A percentile compares a stretch with the other conserved stretches of the same genome.
Evolutionary conservation across 1,140 invertebrate species (phyloP).

Genomic region (Pogonus chalceus): DNA sequence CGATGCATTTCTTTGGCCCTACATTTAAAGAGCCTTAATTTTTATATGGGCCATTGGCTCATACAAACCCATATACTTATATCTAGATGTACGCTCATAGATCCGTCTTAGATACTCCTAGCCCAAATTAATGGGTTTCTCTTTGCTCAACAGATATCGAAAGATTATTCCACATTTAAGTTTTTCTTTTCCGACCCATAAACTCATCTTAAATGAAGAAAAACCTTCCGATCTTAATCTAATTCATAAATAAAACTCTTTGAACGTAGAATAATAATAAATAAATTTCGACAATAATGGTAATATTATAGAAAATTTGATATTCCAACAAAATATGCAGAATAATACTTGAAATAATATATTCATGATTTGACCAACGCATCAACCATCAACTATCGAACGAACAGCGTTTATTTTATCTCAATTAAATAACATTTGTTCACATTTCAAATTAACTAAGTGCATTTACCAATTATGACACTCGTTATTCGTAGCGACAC

Average conservation of each 20-base stretch:
- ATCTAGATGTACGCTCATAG: too few relatives aligned
- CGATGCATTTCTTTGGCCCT: too few relatives aligned
- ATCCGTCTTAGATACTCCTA: too few relatives aligned
- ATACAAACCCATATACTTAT: too few relatives aligned
- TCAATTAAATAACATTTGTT: neutral
- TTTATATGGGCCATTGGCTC: too few relatives aligned
- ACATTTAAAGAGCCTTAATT: too few relatives aligned
- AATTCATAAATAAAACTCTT: neutral
- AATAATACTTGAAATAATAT: neutral
- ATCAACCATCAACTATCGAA: too few relatives aligned
- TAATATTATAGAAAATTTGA: neutral
- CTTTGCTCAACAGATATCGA: too few relatives aligned
- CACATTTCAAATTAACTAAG: slow-evolving; percentile 3
- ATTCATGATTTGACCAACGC: neutral
- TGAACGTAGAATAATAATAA: neutral
- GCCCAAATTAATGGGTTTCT: too few relatives aligned
- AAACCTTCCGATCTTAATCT: neutral
- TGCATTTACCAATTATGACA: slow-evolving; percentile 7
- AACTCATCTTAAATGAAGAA: too few relatives aligned
- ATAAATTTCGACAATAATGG: neutral
- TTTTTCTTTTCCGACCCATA: too few relatives aligned
- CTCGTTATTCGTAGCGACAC: neutral
- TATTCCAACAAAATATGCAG: neutral
- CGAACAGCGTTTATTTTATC: neutral
- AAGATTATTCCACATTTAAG: too few relatives aligned